Evolutionary conservation across 1,140 invertebrate species (phyloP).

Genomic region (Grapholita molesta): DNA sequence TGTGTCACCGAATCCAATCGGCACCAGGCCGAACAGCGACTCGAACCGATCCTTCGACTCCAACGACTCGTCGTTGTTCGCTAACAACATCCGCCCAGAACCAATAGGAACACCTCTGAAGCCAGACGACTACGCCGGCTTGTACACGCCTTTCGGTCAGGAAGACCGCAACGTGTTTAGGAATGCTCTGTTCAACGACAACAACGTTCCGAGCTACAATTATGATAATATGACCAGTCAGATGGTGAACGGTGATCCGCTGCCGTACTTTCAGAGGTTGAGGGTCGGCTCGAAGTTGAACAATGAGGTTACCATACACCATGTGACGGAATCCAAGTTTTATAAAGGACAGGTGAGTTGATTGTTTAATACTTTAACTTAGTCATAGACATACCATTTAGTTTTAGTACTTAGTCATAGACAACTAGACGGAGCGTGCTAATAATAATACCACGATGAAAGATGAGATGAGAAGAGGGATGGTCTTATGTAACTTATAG

Average conservation of each 20-base stretch:
- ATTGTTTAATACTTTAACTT: background rate
- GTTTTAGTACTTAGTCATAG: no score
- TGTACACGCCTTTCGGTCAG: slow-evolving; percentile 71
- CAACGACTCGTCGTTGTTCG: slow-evolving; percentile 47
- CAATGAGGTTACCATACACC: slow-evolving; percentile 80
- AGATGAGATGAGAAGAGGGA: no score
- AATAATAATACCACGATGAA: no score
- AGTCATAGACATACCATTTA: no score
- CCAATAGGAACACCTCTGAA: slow-evolving; percentile 67
- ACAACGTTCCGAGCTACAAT: slow-evolving; percentile 22
- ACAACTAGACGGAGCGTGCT: no score
- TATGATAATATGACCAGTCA: slow-evolving; percentile 31
- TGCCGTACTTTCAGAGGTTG: slow-evolving; percentile 77
- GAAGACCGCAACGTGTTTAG: slow-evolving; percentile 66
- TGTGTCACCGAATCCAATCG: slow-evolving; percentile 61
- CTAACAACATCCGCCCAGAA: slow-evolving; percentile 57
- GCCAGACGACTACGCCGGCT: slow-evolving; percentile 36
- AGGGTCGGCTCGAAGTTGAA: slow-evolving; percentile 78
- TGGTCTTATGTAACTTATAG: no score
- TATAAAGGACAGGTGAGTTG: slow-evolving; percentile 65
- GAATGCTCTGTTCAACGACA: slow-evolving; percentile 62
- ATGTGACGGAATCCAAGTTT: slow-evolving; percentile 78
- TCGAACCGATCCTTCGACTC: slow-evolving; percentile 38
- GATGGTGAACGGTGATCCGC: slow-evolving; percentile 47
- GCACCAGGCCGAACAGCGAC: slow-evolving; percentile 44